Evolutionary conservation across 2,888 invertebrate species (phyloP), one percentile per base, ranked within the genome.

Genomic region (Escarpia spicata): DNA sequence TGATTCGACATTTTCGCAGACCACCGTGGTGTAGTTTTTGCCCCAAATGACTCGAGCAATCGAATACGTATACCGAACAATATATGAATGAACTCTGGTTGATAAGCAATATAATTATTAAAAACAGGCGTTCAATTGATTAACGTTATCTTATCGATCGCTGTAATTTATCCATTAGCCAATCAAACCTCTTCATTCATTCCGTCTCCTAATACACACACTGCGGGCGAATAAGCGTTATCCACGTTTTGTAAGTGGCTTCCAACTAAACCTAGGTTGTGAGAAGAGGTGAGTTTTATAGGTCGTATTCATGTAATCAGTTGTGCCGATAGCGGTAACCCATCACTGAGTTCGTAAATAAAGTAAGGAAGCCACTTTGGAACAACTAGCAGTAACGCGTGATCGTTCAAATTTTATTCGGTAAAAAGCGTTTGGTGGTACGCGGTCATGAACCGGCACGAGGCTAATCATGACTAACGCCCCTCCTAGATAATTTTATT

Each of bases 181-280:
- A 75, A 75, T 75, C 75, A 75, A n/a, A 75, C 15, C 75, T 26
- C 75, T 75, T 26, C 75, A 1, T 26, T 75, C 75, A 26, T 75
- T 75, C 75, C 26, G 75, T 75, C 75, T 75, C 75, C 75, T 75
- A 75, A 75, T 26, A 75, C 75, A 75, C 75, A 75, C 75, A 75
- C 15, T 75, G 60, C 92, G 45, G 92, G 91, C 92, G 92, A 92
- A 92, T 92, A 91, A 91, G 92, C 92, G 92, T 92, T 90, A 91
- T 92, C 92, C 92, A 92, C 92, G 92, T 92, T 92, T 91, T 43
- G 91, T 45, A 58, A 60, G 92, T 91, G 92, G 91, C 91, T 91
- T 90, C 91, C 31, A 60, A 43, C 58, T 75, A 75, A 75, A 6
- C 75, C 26, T 75, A 75, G 75, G 75, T 75, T 75, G 75, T 26